phyloP scores from a whole-genome alignment of 1,140 invertebrate species.

The Brachionus koreanus region DNA sequence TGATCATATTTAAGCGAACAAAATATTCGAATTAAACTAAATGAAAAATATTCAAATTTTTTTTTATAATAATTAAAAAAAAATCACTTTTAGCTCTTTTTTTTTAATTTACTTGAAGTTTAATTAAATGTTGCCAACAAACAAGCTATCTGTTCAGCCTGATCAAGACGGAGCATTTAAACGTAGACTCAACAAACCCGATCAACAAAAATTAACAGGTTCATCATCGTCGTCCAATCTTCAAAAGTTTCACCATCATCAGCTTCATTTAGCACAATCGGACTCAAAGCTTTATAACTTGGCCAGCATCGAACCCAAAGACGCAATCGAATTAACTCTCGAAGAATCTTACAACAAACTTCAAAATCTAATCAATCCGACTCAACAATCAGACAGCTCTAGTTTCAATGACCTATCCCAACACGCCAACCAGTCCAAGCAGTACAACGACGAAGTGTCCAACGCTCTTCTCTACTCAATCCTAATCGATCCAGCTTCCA shows the following conservation, averaged over 20 bases:
- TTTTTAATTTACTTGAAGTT: constrained; percentile 5
- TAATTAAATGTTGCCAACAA: background rate
- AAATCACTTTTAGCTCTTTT: background rate
- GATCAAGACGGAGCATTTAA: background rate
- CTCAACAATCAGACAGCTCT: background rate
- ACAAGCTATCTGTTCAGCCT: background rate
- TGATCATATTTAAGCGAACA: background rate
- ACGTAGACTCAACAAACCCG: background rate
- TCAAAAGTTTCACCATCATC: constrained; percentile 32
- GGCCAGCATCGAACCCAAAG: constrained; percentile 24
- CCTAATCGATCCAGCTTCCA: background rate
- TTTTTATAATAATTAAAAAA: background rate
- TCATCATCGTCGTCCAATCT: constrained; percentile 21
- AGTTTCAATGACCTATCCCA: constrained; percentile 26
- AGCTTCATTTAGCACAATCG: background rate
- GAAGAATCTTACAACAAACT: constrained; percentile 41
- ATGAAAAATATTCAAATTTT: background rate
- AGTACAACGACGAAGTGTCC: constrained; percentile 26
- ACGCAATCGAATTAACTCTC: background rate
- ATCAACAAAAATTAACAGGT: background rate
- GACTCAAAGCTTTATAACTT: background rate
- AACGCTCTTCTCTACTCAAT: constrained; percentile 38
- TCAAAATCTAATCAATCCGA: constrained; percentile 17
- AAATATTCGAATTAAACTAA: background rate
- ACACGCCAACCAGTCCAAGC: constrained; percentile 18